Evolutionary conservation across 2,888 invertebrate genomes (phyloP).

Genomic region (Trissolcus japonicus): DNA sequence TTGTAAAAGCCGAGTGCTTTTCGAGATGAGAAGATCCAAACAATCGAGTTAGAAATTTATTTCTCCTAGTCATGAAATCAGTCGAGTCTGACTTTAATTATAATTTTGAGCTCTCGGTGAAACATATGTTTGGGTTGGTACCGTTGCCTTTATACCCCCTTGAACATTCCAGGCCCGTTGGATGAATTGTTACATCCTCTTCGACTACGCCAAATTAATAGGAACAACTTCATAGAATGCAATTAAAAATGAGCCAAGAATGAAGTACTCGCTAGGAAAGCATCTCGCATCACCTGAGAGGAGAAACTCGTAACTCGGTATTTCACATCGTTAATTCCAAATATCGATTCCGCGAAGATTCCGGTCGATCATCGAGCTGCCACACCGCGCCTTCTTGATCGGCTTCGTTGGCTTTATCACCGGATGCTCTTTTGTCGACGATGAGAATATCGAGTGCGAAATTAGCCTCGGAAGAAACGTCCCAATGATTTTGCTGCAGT

Average conservation of each 20-base stretch:
- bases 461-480: no score
- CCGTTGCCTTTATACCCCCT: no score
- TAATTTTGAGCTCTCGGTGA: neutral
- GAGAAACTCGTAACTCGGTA: constrained; percentile 7
- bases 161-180: no score
- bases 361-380: constrained; percentile 17
- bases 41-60: constrained; percentile 14
- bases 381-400: constrained; percentile 31
- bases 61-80: constrained; percentile 41
- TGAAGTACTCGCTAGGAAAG: neutral
- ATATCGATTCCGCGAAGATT: constrained; percentile 44
- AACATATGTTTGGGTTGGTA: no score
- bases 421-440: no score
- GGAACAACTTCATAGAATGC: neutral
- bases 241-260: neutral
- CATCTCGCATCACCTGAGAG: neutral
- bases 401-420: constrained; percentile 33
- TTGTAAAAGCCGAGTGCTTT: no score
- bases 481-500: no score
- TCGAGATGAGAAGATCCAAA: no score
- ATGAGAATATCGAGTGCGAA: no score
- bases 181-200: no score
- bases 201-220: no score
- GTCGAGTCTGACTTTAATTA: constrained; percentile 3
- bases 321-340: constrained; percentile 26